Base-by-base conservation (phyloP, 2,113 vertebrate genomes). In the Chionomys nivalis region DNA sequence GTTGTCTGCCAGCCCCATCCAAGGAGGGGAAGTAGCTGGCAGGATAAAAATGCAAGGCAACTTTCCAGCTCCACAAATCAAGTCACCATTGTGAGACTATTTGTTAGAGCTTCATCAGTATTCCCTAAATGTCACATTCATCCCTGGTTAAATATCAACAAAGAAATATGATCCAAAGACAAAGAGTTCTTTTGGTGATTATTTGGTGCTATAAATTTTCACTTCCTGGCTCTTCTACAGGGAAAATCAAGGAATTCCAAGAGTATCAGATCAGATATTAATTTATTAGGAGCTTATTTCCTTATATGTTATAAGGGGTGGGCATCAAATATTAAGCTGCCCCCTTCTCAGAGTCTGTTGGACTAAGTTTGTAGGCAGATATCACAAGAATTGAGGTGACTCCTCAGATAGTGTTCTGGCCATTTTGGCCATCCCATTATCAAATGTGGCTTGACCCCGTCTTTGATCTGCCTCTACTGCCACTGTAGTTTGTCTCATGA, bases 131-230 rank as follows among this genome's bases (percentile, higher is more conserved):
- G 91, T 52, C 63, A 70, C 28, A 61, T 52, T 66, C 9, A 87
- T 83, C 42, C 75, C 52, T 91, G 39, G 86, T 87, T 93, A 97
- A 97, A 92, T 87, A 86, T 47, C 83, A 96, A 49, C 75, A 70
- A 94, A 94, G 81, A 89, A 94, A 89, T 94, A 94, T 87, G 97
- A 97, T 87, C 95, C 72, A 89, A 94, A 95, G 78, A 63, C 89
- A 97, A 96, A 96, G 42, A 94, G 66, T 73, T 83, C 87, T 61
- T 91, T 89, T 94, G 82, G 66, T 61, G 73, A 95, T 95, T 87
- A 91, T 55, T 77, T 49, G 31, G 47, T 91, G 33, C 95, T 95
- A 91, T 95, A 93, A 96, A 92, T 89, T 83, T 72, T 78, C 61
- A 87, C 68, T 26, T 31, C 7, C 11, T 75, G 86, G 44, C 66